These are phyloP conservation scores for Drosophila setifemur DNA, from an alignment of 1,140 invertebrate species.

Conservation along the genomic window DNA sequence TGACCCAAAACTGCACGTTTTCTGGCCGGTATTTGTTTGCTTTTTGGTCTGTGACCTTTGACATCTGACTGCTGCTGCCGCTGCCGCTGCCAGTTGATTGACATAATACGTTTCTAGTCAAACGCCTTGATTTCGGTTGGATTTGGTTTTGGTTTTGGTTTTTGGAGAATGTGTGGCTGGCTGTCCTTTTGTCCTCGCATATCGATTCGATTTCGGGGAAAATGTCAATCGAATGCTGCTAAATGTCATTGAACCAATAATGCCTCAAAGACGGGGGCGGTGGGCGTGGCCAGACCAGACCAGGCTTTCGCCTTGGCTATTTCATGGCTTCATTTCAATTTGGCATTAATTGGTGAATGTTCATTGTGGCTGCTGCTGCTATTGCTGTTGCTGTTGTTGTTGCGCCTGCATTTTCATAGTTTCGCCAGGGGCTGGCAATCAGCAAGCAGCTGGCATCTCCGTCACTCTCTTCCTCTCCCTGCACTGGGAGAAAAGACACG, in stretches of 20 bases:
- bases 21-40: slow-evolving; percentile 7
- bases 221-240: slow-evolving; percentile 29
- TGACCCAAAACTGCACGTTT: slow-evolving; percentile 48
- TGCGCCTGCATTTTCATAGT: slow-evolving; percentile 39
- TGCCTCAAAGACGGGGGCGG: not conserved
- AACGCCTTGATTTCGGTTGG: slow-evolving; percentile 19
- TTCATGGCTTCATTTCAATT: slow-evolving; percentile 76
- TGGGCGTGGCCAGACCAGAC: slow-evolving; percentile 3
- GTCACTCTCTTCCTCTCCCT: not conserved
- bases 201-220: slow-evolving; percentile 32
- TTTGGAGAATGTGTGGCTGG: not conserved
- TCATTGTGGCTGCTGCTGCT: slow-evolving; percentile 19
- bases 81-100: slow-evolving; percentile 21
- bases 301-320: slow-evolving; percentile 20
- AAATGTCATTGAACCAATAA: slow-evolving; percentile 58
- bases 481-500: not conserved
- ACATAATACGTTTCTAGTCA: slow-evolving; percentile 25
- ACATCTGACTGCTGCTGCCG: slow-evolving; percentile 19
- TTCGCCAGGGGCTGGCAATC: slow-evolving; percentile 43
- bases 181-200: not conserved
- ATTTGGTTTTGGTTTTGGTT: not conserved
- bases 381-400: slow-evolving; percentile 22
- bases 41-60: slow-evolving; percentile 46
- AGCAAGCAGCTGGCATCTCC: slow-evolving; percentile 32
- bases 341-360: slow-evolving; percentile 62